phyloP scores from a whole-genome alignment of 2,797 vertebrate genomes.

The Rhincodon typus region DNA sequence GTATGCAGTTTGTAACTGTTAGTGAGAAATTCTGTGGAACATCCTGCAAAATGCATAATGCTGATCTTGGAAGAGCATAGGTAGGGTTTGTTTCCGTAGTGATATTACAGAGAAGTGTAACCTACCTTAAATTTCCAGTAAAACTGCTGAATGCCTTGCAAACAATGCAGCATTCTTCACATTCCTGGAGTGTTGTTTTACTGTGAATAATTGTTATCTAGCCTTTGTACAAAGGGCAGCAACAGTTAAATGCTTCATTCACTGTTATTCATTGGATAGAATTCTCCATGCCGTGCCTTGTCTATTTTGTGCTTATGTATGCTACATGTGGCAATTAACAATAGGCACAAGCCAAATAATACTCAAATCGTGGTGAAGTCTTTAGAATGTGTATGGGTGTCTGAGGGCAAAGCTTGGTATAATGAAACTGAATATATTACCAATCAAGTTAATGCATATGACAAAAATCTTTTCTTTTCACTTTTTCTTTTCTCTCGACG shows the following conservation, averaged over 20 bases:
- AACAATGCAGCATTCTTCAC: conserved; percentile 20
- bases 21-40: background rate
- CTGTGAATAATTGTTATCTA: background rate
- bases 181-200: background rate
- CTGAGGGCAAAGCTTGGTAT: background rate
- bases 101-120: background rate
- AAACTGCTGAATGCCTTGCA: too few relatives aligned
- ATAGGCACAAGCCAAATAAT: background rate
- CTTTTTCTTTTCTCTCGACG: too few relatives aligned
- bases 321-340: background rate
- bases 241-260: background rate
- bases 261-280: background rate
- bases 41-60: background rate
- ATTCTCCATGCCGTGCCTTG: background rate
- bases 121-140: background rate
- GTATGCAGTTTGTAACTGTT: background rate
- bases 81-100: background rate
- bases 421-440: background rate
- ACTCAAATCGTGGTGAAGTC: background rate
- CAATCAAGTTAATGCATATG: background rate
- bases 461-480: background rate
- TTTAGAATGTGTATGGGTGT: too few relatives aligned
- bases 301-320: background rate
- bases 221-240: background rate
- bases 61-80: background rate